Conservation (phyloP, 1,140 invertebrate species). For the Nephila pilipes region DNA sequence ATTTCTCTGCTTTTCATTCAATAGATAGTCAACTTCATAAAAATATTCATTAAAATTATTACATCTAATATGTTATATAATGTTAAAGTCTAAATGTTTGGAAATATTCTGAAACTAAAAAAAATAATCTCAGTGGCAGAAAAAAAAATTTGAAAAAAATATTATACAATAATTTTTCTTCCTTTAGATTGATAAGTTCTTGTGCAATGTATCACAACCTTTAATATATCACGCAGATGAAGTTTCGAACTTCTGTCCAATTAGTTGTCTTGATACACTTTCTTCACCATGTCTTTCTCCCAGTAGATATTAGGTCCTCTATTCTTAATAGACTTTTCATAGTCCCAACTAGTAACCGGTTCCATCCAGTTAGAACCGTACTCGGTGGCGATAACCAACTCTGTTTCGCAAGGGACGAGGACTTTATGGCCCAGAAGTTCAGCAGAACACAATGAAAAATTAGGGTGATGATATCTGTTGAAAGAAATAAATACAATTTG, state of each 20-base stretch:
- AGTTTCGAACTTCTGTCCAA: not conserved
- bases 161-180: no score
- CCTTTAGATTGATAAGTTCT: not conserved
- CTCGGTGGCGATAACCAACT: constrained; percentile 83
- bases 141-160: not conserved
- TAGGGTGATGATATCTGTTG: constrained; percentile 83
- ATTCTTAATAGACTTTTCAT: constrained; percentile 80
- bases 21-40: no score
- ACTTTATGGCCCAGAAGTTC: constrained; percentile 83
- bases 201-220: not conserved
- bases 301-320: constrained; percentile 66
- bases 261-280: constrained; percentile 34
- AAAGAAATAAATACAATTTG: not conserved
- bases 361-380: constrained; percentile 83
- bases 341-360: constrained; percentile 83
- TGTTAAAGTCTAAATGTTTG: no score
- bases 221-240: not conserved
- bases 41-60: no score
- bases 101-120: no score
- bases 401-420: constrained; percentile 83
- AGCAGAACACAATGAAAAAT: constrained; percentile 84
- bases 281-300: constrained; percentile 42
- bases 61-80: no score
- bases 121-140: not conserved
- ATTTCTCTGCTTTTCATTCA: no score